These are phyloP conservation scores for Protaetia brevitarsis DNA, from an alignment of 1,140 invertebrate genomes.

Conservation along the genomic window DNA sequence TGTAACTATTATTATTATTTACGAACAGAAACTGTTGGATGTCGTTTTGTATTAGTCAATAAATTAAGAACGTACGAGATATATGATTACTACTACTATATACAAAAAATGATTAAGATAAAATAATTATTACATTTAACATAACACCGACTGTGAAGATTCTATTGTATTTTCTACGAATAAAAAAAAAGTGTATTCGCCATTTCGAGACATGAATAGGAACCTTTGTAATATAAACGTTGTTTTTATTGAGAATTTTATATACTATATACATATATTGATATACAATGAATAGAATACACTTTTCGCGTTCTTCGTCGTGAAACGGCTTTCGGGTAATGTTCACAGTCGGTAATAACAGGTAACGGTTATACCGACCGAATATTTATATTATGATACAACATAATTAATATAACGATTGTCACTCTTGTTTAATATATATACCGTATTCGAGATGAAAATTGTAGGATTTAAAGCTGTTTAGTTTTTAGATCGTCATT, in stretches of 20 bases:
- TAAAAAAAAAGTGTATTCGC: neutral
- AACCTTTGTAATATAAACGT: neutral
- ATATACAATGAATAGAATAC: no score
- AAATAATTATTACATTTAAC: neutral
- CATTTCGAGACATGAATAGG: neutral
- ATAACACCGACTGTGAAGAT: neutral
- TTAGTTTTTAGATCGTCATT: no score
- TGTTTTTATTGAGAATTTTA: constrained; percentile 3
- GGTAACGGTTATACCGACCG: no score
- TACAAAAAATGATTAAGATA: neutral
- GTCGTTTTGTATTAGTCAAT: neutral
- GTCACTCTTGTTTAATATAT: no score
- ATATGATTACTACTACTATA: constrained; percentile 3
- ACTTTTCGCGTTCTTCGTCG: no score
- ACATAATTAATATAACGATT: no score
- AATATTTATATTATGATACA: no score
- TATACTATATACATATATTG: no score
- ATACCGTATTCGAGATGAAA: no score
- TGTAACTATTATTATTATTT: neutral
- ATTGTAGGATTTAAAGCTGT: no score
- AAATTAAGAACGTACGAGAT: neutral
- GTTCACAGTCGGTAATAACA: no score
- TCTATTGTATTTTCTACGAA: neutral
- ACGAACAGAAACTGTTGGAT: neutral
- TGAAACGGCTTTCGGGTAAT: no score